Percentiles rank a stretch among this genome's conserved stretches.
These are phyloP conservation scores for Drosophila meridiana DNA, from an alignment of 2,888 invertebrate species.

Conservation along the genomic window DNA sequence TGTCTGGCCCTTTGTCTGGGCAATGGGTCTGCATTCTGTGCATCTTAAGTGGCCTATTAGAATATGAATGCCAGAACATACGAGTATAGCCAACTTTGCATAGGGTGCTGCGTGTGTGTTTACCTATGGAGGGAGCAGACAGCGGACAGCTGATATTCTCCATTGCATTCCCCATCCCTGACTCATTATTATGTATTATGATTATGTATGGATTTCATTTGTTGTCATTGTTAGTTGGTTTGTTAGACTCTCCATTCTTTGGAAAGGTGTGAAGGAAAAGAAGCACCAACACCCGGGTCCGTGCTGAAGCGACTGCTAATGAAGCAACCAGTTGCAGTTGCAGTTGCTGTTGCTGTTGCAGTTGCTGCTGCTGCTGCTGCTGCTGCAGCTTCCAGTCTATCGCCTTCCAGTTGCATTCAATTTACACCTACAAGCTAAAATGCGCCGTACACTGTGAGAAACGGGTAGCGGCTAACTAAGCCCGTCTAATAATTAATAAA, in stretches of 20 bases:
- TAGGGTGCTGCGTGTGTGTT: background rate
- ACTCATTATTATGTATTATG: conserved; percentile 68
- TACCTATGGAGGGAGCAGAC: background rate
- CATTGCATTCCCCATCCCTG: conserved; percentile 7
- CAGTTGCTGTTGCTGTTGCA: background rate
- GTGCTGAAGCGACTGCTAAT: conserved; percentile 54
- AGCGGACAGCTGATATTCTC: conserved; percentile 35
- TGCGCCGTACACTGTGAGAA: conserved; percentile 33
- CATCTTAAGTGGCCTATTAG: conserved; percentile 74
- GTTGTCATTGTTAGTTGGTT: conserved; percentile 57
- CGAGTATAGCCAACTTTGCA: conserved; percentile 1
- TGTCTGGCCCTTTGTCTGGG: conserved; percentile 60
- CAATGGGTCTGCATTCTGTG: conserved; percentile 53
- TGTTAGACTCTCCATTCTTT: conserved; percentile 30
- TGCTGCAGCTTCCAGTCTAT: background rate
- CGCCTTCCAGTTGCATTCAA: conserved; percentile 35
- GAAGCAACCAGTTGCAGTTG: conserved; percentile 37
- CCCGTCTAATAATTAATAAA: conserved; percentile 38
- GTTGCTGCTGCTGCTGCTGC: background rate
- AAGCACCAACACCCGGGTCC: background rate
- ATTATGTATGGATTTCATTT: conserved; percentile 72
- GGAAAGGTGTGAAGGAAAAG: conserved; percentile 56
- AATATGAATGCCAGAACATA: conserved; percentile 62
- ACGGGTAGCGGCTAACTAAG: conserved; percentile 9
- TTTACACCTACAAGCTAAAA: conserved; percentile 56